Conservation (phyloP, 2,888 invertebrate species). For the Leucophenga montana region DNA sequence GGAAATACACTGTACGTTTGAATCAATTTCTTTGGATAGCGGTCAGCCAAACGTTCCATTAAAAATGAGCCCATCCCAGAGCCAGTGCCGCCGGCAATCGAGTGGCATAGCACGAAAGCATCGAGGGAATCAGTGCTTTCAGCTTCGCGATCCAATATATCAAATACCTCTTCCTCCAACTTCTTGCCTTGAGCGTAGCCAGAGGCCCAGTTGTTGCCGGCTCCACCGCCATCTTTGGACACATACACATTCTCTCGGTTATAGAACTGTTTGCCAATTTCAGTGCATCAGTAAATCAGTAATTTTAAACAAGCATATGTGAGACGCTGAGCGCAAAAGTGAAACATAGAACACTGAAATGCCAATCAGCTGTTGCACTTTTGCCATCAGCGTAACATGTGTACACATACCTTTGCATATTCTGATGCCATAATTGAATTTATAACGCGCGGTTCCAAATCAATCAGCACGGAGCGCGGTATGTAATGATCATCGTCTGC, state of each 20-base stretch:
- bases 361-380: no score
- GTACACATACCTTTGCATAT: conserved; percentile 89
- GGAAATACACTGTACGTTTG: conserved; percentile 99
- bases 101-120: conserved; percentile 98
- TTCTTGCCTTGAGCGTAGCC: conserved; percentile 96
- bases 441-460: conserved; percentile 97
- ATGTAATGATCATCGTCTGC: conserved; percentile 99
- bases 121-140: conserved; percentile 99
- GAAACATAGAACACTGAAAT: no score
- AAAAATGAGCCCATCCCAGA: conserved; percentile 99
- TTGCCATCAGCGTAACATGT: no score
- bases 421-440: conserved; percentile 96
- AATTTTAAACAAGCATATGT: no score
- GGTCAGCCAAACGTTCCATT: conserved; percentile 89
- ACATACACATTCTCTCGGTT: conserved; percentile 98
- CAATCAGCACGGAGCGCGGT: conserved; percentile 94
- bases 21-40: conserved; percentile 97
- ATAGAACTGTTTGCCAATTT: conserved; percentile 81
- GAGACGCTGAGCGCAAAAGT: no score
- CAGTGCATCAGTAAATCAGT: no score
- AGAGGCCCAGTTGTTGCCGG: conserved; percentile 99
- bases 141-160: conserved; percentile 98
- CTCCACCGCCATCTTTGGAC: conserved; percentile 98
- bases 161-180: conserved; percentile 96
- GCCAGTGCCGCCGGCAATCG: conserved; percentile 99